These are phyloP conservation scores for Leptodactylus fallax DNA, from an alignment of 2,797 vertebrate species.

Conservation along the genomic window DNA sequence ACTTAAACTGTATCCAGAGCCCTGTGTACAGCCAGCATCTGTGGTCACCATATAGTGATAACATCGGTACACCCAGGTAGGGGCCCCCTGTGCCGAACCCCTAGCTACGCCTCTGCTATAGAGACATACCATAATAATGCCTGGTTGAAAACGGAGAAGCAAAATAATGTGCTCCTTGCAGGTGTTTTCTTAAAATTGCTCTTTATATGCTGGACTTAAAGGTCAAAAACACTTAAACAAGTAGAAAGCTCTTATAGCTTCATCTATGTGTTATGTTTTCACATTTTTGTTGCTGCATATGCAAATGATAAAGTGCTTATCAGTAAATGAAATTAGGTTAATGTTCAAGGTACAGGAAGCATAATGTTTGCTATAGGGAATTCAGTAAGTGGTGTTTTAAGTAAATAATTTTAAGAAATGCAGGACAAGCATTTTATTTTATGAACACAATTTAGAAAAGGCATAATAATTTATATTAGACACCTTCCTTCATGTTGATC, in stretches of 20 bases:
- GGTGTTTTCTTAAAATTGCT: background rate
- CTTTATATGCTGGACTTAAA: background rate
- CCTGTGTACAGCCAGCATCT: no score
- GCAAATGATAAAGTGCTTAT: conserved; percentile 20
- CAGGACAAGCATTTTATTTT: conserved; percentile 6
- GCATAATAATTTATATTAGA: background rate
- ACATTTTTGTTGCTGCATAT: background rate
- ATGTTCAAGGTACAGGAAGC: conserved; percentile 26
- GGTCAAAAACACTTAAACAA: background rate
- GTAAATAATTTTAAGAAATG: conserved; percentile 29
- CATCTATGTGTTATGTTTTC: background rate
- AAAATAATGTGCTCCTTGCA: background rate
- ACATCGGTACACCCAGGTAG: no score
- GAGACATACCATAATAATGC: no score
- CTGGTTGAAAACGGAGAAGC: no score
- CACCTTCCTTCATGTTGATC: background rate
- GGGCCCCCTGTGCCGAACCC: no score
- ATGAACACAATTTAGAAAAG: background rate
- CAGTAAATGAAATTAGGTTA: conserved; percentile 30
- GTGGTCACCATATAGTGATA: no score
- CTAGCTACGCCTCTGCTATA: no score
- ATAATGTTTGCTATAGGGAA: conserved; percentile 6
- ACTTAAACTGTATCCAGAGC: no score
- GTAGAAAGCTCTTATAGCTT: background rate
- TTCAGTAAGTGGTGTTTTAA: background rate